Conservation (phyloP, 2,888 invertebrate species). For the Lasioglossum morio region DNA sequence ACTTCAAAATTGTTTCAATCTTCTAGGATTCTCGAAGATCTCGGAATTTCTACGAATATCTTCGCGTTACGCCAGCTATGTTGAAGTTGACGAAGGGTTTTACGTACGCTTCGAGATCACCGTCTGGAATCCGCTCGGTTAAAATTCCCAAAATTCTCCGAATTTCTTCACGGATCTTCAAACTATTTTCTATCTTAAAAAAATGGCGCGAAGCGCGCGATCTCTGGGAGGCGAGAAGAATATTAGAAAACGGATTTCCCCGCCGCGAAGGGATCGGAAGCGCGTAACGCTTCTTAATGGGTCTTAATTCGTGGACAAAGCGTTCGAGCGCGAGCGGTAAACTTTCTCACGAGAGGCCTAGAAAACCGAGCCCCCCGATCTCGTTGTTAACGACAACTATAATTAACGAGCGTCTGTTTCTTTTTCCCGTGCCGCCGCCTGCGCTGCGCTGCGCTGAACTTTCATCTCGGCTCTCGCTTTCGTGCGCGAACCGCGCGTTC, state of each 20-base stretch:
- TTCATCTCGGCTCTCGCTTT: background rate
- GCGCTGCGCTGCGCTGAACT: background rate
- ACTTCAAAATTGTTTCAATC: background rate
- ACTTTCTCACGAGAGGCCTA: slow-evolving; percentile 21
- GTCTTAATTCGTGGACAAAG: slow-evolving; percentile 6
- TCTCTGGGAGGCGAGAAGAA: too few relatives aligned
- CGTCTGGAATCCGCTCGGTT: background rate
- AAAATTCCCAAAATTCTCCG: background rate
- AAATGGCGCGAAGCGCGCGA: too few relatives aligned
- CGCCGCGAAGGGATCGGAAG: background rate
- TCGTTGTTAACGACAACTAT: slow-evolving; percentile 17
- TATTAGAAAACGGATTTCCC: too few relatives aligned
- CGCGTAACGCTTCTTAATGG: background rate
- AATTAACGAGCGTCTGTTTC: slow-evolving; percentile 1
- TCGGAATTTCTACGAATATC: background rate
- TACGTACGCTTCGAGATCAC: background rate
- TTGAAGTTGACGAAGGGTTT: background rate
- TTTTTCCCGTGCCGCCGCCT: background rate
- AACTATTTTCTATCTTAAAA: background rate
- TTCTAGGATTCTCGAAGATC: background rate
- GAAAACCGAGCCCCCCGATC: background rate
- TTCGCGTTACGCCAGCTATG: background rate
- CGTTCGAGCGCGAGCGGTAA: background rate
- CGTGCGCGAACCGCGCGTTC: background rate
- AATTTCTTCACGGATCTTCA: background rate